phyloP scores from a whole-genome alignment of 2,888 invertebrate genomes.

The Amphipoea oculea region DNA sequence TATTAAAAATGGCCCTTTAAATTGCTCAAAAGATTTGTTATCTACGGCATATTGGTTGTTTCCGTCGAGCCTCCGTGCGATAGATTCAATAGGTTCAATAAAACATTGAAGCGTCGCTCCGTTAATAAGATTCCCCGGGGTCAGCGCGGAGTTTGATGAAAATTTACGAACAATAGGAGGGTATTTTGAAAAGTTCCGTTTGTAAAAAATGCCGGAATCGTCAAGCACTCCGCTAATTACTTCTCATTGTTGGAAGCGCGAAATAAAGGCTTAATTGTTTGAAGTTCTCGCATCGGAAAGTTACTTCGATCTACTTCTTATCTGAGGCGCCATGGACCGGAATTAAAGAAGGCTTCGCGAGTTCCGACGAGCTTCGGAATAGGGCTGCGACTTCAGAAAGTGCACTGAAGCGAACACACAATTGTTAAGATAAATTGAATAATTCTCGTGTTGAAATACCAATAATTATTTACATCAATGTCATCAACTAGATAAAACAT shows the following conservation, averaged over 20 bases:
- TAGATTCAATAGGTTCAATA: conserved; percentile 72
- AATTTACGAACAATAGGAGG: conserved; percentile 75
- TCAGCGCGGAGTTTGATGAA: conserved; percentile 75
- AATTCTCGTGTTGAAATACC: conserved; percentile 38
- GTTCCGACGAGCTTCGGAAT: conserved; percentile 41
- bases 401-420: conserved; percentile 50
- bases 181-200: conserved; percentile 76
- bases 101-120: conserved; percentile 67
- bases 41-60: conserved; percentile 82
- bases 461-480: conserved; percentile 30
- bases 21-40: conserved; percentile 84
- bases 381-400: conserved; percentile 52
- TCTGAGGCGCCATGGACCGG: conserved; percentile 69
- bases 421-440: conserved; percentile 50
- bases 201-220: conserved; percentile 74
- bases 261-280: conserved; percentile 87
- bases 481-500: conserved; percentile 15
- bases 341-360: conserved; percentile 70
- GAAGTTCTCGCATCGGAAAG: conserved; percentile 79
- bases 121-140: conserved; percentile 80
- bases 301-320: conserved; percentile 75
- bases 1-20: conserved; percentile 87
- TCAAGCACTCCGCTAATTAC: conserved; percentile 83
- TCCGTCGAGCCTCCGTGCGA: conserved; percentile 77
- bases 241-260: conserved; percentile 81